Evolutionary conservation across 2,888 invertebrate species (phyloP), one percentile per base, ranked within the genome.

Genomic region (Choristoneura rosaceana): DNA sequence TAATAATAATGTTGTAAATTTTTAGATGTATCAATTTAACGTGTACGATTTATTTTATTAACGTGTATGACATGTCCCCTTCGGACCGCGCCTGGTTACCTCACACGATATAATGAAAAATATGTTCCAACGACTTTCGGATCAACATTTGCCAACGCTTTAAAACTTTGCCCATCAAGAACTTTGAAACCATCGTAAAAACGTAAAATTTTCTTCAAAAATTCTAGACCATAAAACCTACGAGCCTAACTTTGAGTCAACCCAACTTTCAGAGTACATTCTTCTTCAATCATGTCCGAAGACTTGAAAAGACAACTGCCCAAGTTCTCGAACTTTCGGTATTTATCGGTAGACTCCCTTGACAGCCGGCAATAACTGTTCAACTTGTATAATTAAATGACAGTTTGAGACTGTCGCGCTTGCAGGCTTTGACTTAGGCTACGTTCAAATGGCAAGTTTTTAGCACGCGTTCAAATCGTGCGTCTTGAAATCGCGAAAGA

Each of bases 311-410:
- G 52, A 47, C 62, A 62, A 62, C 62, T 41, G 71, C 34, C 61
- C 17, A 61, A 66, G 52, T 65, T 71, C 34, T 52, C 12, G n/a
- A 71, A 71, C 66, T 71, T 71, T 66, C 14, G 45, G 41, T 71
- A 61, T 61, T 66, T 71, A 71, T 71, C 71, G 55, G 61, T 14
- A 61, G 52, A 10, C 38, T 17, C 59, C 50, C 47, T 33, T 41
- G 69, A 52, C 69, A 55, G 66, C 52, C 71, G 45, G 58, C 66
- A 70, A 70, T 66, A 70, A 70, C 70, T 70, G 60, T 70, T 66
- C 65, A 61, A 71, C 60, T 71, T 43, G 61, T 66, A 66, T 66
- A 66, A 66, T 66, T 71, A 55, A 66, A 71, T 71, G 52, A 61
- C 66, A 61, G 71, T 66, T 66, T 66, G 50, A 61, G 60, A 61